Evolutionary conservation across 2,888 invertebrate genomes (phyloP).

Genomic region (Morinoia aosen): DNA sequence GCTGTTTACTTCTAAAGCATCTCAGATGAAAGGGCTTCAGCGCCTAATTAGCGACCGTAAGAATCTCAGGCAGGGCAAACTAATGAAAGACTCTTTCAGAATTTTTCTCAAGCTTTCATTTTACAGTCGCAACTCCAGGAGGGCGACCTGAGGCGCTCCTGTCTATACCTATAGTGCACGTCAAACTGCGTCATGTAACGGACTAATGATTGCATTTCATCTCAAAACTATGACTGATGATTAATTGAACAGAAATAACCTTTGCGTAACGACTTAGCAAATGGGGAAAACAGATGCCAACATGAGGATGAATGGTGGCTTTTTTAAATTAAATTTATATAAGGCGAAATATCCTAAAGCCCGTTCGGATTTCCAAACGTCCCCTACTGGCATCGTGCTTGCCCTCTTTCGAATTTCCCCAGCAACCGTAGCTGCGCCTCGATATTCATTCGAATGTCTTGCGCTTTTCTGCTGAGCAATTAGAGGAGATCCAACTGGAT

Average conservation of each 20-base stretch:
- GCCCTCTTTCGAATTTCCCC: neutral
- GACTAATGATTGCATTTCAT: neutral
- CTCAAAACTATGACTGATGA: neutral
- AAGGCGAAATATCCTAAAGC: neutral
- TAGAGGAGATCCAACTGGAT: neutral
- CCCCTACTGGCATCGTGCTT: neutral
- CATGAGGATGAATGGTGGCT: no score
- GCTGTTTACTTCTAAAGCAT: neutral
- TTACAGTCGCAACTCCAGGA: neutral
- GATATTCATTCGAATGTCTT: neutral
- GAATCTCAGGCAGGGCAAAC: neutral
- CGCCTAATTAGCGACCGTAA: neutral
- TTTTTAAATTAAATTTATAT: neutral
- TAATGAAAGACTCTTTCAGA: neutral
- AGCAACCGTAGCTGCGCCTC: neutral
- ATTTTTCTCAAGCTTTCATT: neutral
- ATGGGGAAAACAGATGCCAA: no score
- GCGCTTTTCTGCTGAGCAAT: neutral
- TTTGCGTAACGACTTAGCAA: no score
- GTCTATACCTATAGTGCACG: neutral
- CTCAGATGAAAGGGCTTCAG: neutral
- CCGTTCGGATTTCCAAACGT: neutral
- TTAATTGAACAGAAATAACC: neutral
- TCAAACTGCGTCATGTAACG: neutral
- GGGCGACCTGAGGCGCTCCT: neutral